These are phyloP conservation scores for Camelus bactrianus DNA, from an alignment of 2,113 vertebrate species.

Conservation along the genomic window DNA sequence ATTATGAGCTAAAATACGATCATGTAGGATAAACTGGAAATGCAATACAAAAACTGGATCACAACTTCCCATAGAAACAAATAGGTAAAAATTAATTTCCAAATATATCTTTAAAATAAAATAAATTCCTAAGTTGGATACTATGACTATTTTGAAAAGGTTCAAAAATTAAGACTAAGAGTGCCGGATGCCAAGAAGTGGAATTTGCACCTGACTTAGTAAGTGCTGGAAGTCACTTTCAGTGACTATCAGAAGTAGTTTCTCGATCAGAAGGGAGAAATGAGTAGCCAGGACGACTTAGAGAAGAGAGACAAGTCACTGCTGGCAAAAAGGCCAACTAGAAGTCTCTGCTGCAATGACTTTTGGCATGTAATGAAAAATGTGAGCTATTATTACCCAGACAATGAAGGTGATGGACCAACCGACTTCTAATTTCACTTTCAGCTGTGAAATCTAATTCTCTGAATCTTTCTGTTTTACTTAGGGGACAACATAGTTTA, in stretches of 20 bases:
- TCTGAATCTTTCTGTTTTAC: background rate
- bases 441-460: background rate
- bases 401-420: background rate
- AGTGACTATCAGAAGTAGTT: background rate
- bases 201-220: background rate
- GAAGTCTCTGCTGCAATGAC: background rate
- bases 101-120: conserved; percentile 48
- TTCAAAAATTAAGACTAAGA: conserved; percentile 26
- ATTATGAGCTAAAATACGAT: background rate
- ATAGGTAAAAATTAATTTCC: conserved; percentile 10
- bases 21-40: background rate
- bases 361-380: background rate
- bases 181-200: background rate
- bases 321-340: background rate
- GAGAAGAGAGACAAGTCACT: background rate
- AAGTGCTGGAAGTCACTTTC: background rate
- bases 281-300: background rate
- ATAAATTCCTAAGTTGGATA: background rate
- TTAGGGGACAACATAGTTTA: background rate
- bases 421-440: conserved; percentile 1
- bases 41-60: background rate
- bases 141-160: background rate
- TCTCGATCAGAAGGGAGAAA: background rate
- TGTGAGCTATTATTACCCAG: background rate
- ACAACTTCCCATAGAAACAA: background rate